Conservation (phyloP, 2,888 invertebrate genomes). For the Stegophylla sp. region DNA sequence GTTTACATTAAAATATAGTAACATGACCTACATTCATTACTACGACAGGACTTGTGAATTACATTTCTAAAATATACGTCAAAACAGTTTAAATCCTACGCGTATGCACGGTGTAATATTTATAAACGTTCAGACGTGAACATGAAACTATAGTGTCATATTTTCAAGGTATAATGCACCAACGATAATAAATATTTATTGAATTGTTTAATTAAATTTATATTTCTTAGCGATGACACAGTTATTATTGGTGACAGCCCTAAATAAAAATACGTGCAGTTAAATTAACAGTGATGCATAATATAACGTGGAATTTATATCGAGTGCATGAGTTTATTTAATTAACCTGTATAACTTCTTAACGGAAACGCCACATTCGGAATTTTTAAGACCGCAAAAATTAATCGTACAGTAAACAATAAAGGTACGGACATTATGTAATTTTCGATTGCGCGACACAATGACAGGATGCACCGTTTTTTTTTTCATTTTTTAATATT, state of each 20-base stretch:
- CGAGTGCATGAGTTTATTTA: not conserved
- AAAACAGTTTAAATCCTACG: slow-evolving; percentile 21
- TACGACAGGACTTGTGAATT: not conserved
- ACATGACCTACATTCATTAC: slow-evolving; percentile 32
- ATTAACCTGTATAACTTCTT: slow-evolving; percentile 32
- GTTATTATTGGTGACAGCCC: not conserved
- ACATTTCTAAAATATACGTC: slow-evolving; percentile 19
- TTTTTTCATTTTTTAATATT: slow-evolving; percentile 28
- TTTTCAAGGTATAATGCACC: not conserved
- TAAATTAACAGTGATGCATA: not conserved
- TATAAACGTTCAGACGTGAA: slow-evolving; percentile 2
- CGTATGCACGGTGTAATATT: not conserved
- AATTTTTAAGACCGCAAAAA: slow-evolving; percentile 15
- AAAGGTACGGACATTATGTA: slow-evolving; percentile 30
- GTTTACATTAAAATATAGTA: slow-evolving; percentile 20
- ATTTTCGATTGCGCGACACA: slow-evolving; percentile 40
- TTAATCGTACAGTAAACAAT: not conserved
- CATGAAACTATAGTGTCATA: slow-evolving; percentile 10
- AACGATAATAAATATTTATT: not conserved
- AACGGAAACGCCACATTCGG: not conserved
- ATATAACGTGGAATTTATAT: not conserved
- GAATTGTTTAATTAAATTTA: not conserved
- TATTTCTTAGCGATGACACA: slow-evolving; percentile 9
- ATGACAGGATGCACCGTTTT: slow-evolving; percentile 45
- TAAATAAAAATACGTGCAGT: not conserved